Base-by-base conservation (phyloP, 2,888 invertebrate species). In the Tuta absoluta region DNA sequence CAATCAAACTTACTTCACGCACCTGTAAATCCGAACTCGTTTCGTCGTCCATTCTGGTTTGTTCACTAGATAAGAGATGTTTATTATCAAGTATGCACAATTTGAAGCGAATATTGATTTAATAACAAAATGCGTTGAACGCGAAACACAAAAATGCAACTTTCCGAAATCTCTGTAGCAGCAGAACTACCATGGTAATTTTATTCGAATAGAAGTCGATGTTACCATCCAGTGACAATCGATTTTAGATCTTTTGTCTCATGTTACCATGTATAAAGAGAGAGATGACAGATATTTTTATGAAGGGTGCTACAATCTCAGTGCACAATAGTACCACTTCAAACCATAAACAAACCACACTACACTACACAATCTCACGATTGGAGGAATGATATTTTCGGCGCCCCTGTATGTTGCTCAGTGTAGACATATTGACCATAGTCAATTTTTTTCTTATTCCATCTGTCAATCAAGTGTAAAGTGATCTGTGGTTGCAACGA, bases 21-120 rank as follows among this genome's bases (percentile, higher is more conserved):
- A 88, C 91, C 80, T 88, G 89, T 68, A 86, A 77, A 79, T 91
- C 91, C 17, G 88, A 84, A 76, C 85, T 88, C 17, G 82, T 73
- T 73, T 91, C 91, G 75, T 91, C 84, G 65, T 84, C 84, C 84
- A 84, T 84, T 65, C 66, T 74, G 41, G 45, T 56, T 53, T 48
- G 23, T 24, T 45, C 21, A n/a, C n/a, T 45, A n/a, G 23, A 24
- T 14, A 41, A 45, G 10, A 41, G 14, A 53, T 23, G 21, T 53
- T 23, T 24, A 12, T 53, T 33, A 24, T 28, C 56, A 21, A 37
- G 10, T 8, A 41, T 38, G n/a, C 21, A 41, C 38, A 11, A 51
- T 49, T 48, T 48, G 10, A 14, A 45, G 45, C 45, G 1, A 24
- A n/a, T 65, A 68, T 67, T 65, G 66, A 67, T 68, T 62, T 49